Evolutionary conservation across 2,797 vertebrate species (phyloP), one percentile per base, ranked within the genome.

Genomic region (Chelidonichthys spinosus): DNA sequence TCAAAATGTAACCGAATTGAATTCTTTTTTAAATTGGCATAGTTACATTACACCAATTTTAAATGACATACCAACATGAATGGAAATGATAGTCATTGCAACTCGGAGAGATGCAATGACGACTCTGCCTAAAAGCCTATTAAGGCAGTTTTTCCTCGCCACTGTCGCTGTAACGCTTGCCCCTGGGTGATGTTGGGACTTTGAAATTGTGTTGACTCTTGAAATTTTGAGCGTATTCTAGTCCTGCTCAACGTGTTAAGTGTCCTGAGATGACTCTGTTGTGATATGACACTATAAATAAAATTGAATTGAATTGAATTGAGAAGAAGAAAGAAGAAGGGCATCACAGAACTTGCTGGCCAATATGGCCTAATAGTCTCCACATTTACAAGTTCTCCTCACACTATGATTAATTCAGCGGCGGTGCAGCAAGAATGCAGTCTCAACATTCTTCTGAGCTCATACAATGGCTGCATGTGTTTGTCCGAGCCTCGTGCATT

Each of bases 391-490:
- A 18, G 11, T 65, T 69, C 37, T 78, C 56, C 65, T 52, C 42
- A 62, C 49, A 43, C 18, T 2, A n/a, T 15, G 63, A 63, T 64
- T 43, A 77, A 69, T 80, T 68, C 43, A 47, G 66, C 63, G 18
- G n/a, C 47, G 0, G 11, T 10, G 55, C 72, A 43, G 53, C 39
- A 66, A 63, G 61, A 80, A 61, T 67, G 54, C 42, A 43, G 61
- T 58, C 52, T 0, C 40, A 54, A 72, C 76, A 69, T 85, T 87
- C 75, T 67, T 63, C 11, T n/a, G 72, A 52, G 68, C 60, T 17
- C 0, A 6, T 44, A 85, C 85, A 90, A 87, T 74, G 78, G 84
- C 63, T 32, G 58, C 56, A 9, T 81, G 82, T 90, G 79, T 89
- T 69, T 62, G 67, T 68, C 77, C 56, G 18, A 13, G 80, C 63